phyloP scores from a whole-genome alignment of 1,140 invertebrate genomes.

The Steinernema khuongi region DNA sequence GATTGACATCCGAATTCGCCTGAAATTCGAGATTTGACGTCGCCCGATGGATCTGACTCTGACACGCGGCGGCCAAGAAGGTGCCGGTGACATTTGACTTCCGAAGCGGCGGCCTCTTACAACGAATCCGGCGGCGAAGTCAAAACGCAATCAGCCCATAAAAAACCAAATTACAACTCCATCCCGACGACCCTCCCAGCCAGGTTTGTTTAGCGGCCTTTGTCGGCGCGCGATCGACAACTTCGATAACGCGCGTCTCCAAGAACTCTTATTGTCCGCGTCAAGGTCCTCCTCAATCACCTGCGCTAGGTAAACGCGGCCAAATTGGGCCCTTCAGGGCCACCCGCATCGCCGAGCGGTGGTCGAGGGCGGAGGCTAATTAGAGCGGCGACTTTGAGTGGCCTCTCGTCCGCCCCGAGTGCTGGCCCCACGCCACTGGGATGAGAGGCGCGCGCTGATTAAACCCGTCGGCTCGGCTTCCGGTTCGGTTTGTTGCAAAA shows the following conservation, averaged over 20 bases:
- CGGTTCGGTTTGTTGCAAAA: conserved; percentile 11
- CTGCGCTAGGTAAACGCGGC: not conserved
- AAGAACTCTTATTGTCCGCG: not conserved
- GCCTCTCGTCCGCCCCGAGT: not conserved
- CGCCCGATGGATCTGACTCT: conserved; percentile 6
- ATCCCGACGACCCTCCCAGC: not conserved
- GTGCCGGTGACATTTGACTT: not conserved
- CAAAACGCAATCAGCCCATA: conserved; percentile 16
- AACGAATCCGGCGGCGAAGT: not conserved
- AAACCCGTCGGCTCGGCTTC: not conserved
- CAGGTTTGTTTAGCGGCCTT: not conserved
- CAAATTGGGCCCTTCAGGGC: not conserved
- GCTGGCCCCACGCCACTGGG: not conserved
- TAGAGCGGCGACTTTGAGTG: not conserved
- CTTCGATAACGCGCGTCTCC: not conserved
- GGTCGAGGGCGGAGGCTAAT: not conserved
- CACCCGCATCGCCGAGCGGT: not conserved
- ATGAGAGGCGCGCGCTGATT: not conserved
- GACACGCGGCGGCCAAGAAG: not conserved
- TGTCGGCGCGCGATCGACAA: conserved; percentile 7
- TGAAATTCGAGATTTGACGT: conserved; percentile 17
- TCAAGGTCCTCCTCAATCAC: not conserved
- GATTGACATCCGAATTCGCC: conserved; percentile 11
- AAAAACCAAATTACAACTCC: conserved; percentile 14
- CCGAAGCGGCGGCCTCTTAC: not conserved